Evolutionary conservation across 1,140 invertebrate genomes (phyloP), one percentile per base, ranked within the genome.

Genomic region (Macrobrachium nipponense): DNA sequence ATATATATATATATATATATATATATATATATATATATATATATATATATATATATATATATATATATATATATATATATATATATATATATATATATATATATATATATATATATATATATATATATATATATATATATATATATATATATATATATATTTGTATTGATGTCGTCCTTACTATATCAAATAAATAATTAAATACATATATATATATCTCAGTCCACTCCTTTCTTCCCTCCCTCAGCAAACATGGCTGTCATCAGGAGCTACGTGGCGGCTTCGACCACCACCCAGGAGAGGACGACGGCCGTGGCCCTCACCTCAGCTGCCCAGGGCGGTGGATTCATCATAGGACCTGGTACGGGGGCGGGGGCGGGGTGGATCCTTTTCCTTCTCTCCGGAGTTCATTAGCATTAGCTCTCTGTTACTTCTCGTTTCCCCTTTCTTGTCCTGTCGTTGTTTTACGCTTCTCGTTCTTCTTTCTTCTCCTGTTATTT

Each of bases 271-370:
- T 98, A 97, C 91, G 91, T 97, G 51, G 96, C 96, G 23, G 95
- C 95, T 43, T 96, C 96, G 2, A 98, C 97, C 8, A 94, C 94
- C 85, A 90, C 96, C 15, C 91, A 91, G 60, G 97, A 98, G 91
- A 93, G 96, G 82, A 98, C 96, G 2, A 92, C 94, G 70, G 95
- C 95, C 5, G 95, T 98, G 86, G 96, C 96, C 0, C 95, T 95
- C 92, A 94, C 97, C 15, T 96, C 96, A 11, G 92, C 97, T 80
- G 96, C 95, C 77, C 97, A 98, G 93, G 95, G 97, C 15, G 91
- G 97, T 36, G 97, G 97, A 36, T 98, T 98, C 91, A 95, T 97
- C 80, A 93, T 98, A 79, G 97, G 96, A 12, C 96, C 96, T 89
- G 91, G 92, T 93, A 89, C 89, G 86, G 66, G n/a, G n/a, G n/a